Evolutionary conservation across 2,888 invertebrate genomes (phyloP), one percentile per base, ranked within the genome.

Genomic region (Helobdella robusta): DNA sequence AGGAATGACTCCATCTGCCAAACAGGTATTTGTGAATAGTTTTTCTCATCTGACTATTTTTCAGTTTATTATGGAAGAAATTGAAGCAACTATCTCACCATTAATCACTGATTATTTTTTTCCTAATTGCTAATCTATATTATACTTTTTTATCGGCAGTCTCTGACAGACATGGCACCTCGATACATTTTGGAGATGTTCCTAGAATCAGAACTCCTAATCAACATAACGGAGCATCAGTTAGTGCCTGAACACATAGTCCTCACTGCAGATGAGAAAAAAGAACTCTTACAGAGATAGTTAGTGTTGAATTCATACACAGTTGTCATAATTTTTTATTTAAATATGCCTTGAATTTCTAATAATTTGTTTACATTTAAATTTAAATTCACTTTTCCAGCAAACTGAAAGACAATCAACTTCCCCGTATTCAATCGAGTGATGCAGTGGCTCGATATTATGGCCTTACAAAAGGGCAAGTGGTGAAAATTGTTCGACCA

Each of bases 1-100:
- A 25, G 97, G 97, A 59, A 97, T 99, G 95, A 97, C 98, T 1
- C 98, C 98, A 1, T 94, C 95, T 15, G 98, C 98, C 0, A 98
- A 98, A 80, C 84, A 84, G 79, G 83, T 83, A 58, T 58, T 66
- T 44, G 35, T 40, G 32, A 20, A 8, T 54, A n/a, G n/a, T n/a
- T n/a, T n/a, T n/a, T n/a, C n/a, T n/a, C n/a, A n/a, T n/a, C n/a
- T n/a, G n/a, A n/a, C 25, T n/a, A n/a, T n/a, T 44, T 23, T 60
- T 18, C 15, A 44, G 15, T 15, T n/a, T 60, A 40, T 15, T 44
- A 8, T 8, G n/a, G 44, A n/a, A 40, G 44, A 40, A 11, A 40
- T 40, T 40, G 11, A 11, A 40, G 11, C n/a, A n/a, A 40, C 44
- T 40, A n/a, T n/a, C n/a, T n/a, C n/a, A n/a, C n/a, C n/a, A n/a